Conservation (phyloP, 2,113 vertebrate species). For the Microcebus murinus region DNA sequence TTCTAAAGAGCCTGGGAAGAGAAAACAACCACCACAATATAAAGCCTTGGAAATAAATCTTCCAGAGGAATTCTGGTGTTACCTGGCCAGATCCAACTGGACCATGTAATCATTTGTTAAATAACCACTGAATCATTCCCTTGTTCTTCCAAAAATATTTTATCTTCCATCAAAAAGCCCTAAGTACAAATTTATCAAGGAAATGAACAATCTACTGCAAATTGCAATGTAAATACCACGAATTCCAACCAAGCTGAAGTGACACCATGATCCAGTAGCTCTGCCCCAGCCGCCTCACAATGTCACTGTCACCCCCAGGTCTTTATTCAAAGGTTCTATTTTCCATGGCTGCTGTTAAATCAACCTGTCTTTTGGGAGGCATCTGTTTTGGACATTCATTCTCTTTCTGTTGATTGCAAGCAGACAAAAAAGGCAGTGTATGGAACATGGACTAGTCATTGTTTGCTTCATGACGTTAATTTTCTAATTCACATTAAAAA, state of each 20-base stretch:
- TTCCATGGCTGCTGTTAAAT: not conserved
- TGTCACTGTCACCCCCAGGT: not conserved
- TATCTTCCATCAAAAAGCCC: conserved; percentile 17
- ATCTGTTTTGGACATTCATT: not conserved
- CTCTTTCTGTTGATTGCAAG: not conserved
- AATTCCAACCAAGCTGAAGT: not conserved
- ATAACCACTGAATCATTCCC: not conserved
- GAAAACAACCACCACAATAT: not conserved
- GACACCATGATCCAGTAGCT: not conserved
- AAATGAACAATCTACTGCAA: not conserved
- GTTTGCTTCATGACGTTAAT: not conserved
- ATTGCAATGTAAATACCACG: not conserved
- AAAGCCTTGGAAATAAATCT: conserved; percentile 18
- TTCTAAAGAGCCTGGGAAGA: not conserved
- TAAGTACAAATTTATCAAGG: conserved; percentile 25
- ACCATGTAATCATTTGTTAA: not conserved
- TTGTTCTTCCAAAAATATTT: conserved; percentile 37
- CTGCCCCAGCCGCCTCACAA: not conserved
- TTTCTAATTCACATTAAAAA: conserved; percentile 23
- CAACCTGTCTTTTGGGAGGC: not conserved
- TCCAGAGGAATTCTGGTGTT: not conserved
- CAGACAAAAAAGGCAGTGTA: not conserved
- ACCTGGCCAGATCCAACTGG: not conserved
- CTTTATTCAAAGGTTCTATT: not conserved
- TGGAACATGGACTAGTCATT: not conserved